phyloP scores from a whole-genome alignment of 2,888 invertebrate species.

The Anoplius nigerrimus region DNA sequence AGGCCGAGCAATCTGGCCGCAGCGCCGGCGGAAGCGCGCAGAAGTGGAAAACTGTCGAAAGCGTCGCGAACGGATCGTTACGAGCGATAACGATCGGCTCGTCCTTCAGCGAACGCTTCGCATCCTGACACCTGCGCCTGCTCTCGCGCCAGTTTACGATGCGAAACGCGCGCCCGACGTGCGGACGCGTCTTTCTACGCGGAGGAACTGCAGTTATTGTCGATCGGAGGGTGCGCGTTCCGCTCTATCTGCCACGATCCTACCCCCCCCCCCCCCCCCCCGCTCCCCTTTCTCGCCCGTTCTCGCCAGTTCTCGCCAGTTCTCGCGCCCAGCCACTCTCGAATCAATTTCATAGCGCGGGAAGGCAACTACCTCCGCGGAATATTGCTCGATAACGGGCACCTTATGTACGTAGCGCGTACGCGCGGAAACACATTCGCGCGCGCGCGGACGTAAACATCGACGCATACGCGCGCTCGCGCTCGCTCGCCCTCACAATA shows the following conservation, averaged over 20 bases:
- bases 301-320: constrained; percentile 27
- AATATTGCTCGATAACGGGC: constrained; percentile 16
- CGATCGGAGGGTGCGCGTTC: constrained; percentile 5
- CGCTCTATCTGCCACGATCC: no score
- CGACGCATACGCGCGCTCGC: constrained; percentile 1
- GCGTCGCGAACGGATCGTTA: constrained; percentile 32
- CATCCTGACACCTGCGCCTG: constrained; percentile 4
- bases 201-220: constrained; percentile 12
- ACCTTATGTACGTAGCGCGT: constrained; percentile 2
- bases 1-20: no score
- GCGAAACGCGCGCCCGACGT: constrained; percentile 9
- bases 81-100: constrained; percentile 30
- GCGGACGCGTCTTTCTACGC: constrained; percentile 3
- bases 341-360: constrained; percentile 35
- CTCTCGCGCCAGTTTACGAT: constrained; percentile 18
- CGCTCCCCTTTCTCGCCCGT: no score
- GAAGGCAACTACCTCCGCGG: constrained; percentile 7
- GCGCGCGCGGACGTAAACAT: no score
- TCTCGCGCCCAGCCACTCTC: constrained; percentile 10
- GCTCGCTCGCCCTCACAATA: constrained; percentile 10
- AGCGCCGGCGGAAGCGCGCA: no score
- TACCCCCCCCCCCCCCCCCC: no score
- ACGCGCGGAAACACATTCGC: constrained; percentile 6
- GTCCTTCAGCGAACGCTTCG: constrained; percentile 33
- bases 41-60: neutral